Conservation (phyloP, 2,113 vertebrate genomes). For the Ceyx margarethae region DNA sequence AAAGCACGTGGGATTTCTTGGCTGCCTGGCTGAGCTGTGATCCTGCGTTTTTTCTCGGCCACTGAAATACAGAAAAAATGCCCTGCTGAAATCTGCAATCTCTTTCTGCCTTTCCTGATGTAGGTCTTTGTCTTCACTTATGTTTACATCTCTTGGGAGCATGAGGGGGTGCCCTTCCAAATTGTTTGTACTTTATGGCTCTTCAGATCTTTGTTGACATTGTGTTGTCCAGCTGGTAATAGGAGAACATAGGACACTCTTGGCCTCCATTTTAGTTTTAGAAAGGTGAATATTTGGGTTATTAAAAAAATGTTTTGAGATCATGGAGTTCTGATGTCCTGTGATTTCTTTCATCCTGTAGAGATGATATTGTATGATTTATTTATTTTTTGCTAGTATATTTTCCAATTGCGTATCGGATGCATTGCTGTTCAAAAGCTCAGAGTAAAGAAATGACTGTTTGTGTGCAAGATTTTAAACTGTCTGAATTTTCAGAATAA, state of each 20-base stretch:
- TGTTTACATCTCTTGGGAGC: not conserved
- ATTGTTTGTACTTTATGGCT: not conserved
- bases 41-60: not conserved
- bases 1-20: not conserved
- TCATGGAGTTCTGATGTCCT: not conserved
- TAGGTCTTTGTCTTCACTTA: not conserved
- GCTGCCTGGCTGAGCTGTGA: not conserved
- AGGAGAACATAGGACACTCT: not conserved
- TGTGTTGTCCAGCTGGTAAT: slow-evolving; percentile 37
- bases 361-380: not conserved
- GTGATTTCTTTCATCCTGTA: not conserved
- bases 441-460: not conserved
- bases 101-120: not conserved
- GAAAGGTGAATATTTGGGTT: not conserved
- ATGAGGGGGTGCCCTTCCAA: not conserved
- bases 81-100: not conserved
- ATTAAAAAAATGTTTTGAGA: not conserved
- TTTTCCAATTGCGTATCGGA: not conserved
- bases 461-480: not conserved
- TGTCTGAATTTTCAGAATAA: slow-evolving; percentile 25
- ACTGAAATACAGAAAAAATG: not conserved
- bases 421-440: not conserved
- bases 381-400: not conserved
- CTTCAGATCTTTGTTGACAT: slow-evolving; percentile 42
- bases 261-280: not conserved